Percentiles rank a stretch among this genome's conserved stretches.
phyloP scores from a whole-genome alignment of 2,888 invertebrate genomes.

The Himalopsyche anomala region DNA sequence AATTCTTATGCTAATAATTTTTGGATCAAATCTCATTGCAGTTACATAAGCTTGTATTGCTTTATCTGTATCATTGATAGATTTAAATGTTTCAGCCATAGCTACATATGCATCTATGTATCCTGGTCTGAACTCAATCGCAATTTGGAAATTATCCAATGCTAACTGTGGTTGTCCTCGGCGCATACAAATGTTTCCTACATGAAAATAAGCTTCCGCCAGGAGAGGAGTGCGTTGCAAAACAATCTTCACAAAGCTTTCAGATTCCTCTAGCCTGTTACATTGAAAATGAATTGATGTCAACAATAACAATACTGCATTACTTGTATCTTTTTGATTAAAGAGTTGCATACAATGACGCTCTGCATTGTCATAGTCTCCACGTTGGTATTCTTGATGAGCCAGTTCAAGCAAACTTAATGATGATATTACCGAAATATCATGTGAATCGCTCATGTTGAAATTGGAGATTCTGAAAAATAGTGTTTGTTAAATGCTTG shows the following conservation, averaged over 20 bases:
- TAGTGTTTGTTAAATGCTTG: no score
- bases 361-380: constrained; percentile 98
- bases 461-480: neutral
- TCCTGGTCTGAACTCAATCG: constrained; percentile 97
- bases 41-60: constrained; percentile 52
- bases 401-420: constrained; percentile 85
- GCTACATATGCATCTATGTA: constrained; percentile 76
- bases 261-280: constrained; percentile 96
- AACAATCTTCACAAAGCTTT: constrained; percentile 96
- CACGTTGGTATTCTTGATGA: constrained; percentile 98
- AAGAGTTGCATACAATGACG: constrained; percentile 98
- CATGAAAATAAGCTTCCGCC: constrained; percentile 94
- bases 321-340: constrained; percentile 97
- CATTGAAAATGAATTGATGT: constrained; percentile 99
- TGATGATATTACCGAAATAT: neutral
- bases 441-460: neutral
- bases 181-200: constrained; percentile 99
- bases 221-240: constrained; percentile 98
- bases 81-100: constrained; percentile 39
- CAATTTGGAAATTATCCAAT: constrained; percentile 96
- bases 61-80: constrained; percentile 31
- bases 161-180: constrained; percentile 96
- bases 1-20: constrained; percentile 48
- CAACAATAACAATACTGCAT: constrained; percentile 94
- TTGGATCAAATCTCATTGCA: constrained; percentile 29